A percentile compares a stretch with the other conserved stretches of the same genome.
phyloP scores from a whole-genome alignment of 1,140 invertebrate species.

The Dreissena rostriformis region DNA sequence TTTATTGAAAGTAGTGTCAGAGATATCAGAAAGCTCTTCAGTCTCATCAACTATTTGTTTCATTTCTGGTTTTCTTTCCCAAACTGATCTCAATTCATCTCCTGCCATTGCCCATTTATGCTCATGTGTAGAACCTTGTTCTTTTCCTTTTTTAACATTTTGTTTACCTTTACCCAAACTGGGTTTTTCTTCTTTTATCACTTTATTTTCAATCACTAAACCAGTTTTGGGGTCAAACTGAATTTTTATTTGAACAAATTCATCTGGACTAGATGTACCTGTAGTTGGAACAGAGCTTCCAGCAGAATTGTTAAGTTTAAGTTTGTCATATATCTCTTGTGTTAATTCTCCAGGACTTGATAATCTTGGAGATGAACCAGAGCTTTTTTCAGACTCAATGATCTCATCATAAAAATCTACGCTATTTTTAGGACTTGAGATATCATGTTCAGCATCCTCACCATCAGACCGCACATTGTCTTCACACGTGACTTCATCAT shows the following conservation, averaged over 20 bases:
- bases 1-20: too few species aligned
- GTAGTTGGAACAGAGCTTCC: neutral
- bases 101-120: constrained; percentile 45
- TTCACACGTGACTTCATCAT: neutral
- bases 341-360: too few species aligned
- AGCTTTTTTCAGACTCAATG: too few species aligned
- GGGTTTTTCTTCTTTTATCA: constrained; percentile 11
- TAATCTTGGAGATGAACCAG: too few species aligned
- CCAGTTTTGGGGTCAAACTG: constrained; percentile 47
- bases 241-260: constrained; percentile 50
- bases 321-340: too few species aligned
- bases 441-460: constrained; percentile 12
- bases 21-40: too few species aligned
- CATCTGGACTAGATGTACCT: constrained; percentile 24
- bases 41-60: too few species aligned
- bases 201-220: constrained; percentile 37
- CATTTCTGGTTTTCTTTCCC: constrained; percentile 25
- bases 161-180: neutral
- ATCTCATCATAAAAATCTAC: too few species aligned
- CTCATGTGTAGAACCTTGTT: constrained; percentile 16
- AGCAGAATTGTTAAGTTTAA: too few species aligned
- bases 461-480: constrained; percentile 30
- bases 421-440: too few species aligned
- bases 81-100: constrained; percentile 41
- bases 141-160: neutral